Evolutionary conservation across 2,888 invertebrate genomes (phyloP).

Genomic region (Escarpia spicata): DNA sequence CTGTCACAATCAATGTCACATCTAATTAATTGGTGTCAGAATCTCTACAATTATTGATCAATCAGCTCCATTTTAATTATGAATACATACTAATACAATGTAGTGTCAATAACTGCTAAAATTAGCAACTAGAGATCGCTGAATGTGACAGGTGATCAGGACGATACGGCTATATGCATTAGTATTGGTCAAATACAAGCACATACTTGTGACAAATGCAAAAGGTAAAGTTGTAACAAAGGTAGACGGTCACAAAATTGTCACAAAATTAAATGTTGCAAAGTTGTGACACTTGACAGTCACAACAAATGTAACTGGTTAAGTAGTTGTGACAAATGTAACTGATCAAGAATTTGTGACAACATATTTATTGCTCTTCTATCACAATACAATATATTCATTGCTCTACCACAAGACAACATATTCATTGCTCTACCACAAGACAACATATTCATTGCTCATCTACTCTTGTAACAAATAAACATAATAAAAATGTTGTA

Average conservation of each 20-base stretch:
- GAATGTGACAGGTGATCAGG: neutral
- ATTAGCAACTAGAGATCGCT: neutral
- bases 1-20: neutral
- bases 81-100: conserved; percentile 16
- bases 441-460: neutral
- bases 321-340: neutral
- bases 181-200: neutral
- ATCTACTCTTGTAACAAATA: neutral
- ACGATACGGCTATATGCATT: neutral
- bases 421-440: neutral
- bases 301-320: neutral
- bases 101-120: neutral
- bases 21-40: conserved; percentile 11
- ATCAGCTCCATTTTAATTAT: neutral
- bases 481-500: neutral
- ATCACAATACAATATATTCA: neutral
- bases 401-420: neutral
- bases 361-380: neutral
- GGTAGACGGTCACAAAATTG: neutral
- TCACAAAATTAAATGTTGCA: neutral
- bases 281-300: neutral
- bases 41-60: neutral
- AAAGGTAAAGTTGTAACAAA: neutral
- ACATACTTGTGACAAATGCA: neutral
- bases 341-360: neutral